phyloP scores from a whole-genome alignment of 1,140 invertebrate genomes.

The Tetraneura akinire region DNA sequence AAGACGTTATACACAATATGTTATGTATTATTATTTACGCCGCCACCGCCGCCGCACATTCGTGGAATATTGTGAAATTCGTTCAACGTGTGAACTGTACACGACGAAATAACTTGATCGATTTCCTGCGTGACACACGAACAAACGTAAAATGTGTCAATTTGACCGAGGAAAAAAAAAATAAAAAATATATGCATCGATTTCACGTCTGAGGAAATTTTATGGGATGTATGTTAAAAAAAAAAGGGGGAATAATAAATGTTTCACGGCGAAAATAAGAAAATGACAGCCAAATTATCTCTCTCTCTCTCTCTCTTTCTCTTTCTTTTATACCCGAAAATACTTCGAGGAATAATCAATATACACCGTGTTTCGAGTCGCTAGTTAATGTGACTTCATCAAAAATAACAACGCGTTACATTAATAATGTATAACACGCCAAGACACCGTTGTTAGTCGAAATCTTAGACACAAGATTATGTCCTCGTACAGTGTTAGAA shows the following conservation, averaged over 20 bases:
- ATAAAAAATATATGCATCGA: not conserved
- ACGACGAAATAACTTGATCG: conserved; percentile 26
- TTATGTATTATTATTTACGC: too few species aligned
- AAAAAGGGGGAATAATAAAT: conserved; percentile 8
- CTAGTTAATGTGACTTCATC: too few species aligned
- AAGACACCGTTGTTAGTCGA: too few species aligned
- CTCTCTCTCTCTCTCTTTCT: too few species aligned
- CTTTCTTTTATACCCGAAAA: too few species aligned
- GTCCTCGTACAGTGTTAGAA: too few species aligned
- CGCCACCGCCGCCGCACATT: too few species aligned
- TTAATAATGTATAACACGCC: too few species aligned
- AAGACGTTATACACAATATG: not conserved
- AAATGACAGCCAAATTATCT: conserved; percentile 4
- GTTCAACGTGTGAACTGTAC: not conserved
- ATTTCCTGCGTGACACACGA: conserved; percentile 7
- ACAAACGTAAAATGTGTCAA: conserved; percentile 23
- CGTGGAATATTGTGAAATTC: not conserved
- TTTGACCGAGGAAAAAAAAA: not conserved
- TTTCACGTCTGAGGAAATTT: conserved; percentile 19
- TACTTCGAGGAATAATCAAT: not conserved
- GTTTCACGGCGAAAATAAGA: not conserved
- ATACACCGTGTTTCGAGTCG: not conserved
- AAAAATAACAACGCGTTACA: too few species aligned
- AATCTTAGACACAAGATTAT: too few species aligned
- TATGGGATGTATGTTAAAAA: conserved; percentile 1